Evolutionary conservation across 2,888 invertebrate species (phyloP).

Genomic region (Drosophila nr. perissopoda): DNA sequence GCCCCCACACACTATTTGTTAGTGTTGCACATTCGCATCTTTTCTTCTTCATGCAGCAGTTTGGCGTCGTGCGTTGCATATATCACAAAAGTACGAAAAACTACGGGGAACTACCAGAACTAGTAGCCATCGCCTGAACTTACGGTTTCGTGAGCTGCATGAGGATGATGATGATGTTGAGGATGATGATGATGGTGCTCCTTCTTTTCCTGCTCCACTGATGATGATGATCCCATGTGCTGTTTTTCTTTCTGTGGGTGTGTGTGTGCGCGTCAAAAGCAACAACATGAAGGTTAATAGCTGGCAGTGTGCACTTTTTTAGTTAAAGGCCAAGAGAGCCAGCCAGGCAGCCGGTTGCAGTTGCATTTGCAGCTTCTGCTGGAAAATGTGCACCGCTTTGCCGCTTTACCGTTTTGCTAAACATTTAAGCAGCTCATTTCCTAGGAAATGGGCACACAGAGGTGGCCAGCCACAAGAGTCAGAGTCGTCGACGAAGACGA

Average conservation of each 20-base stretch:
- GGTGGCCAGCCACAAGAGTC: conserved; percentile 16
- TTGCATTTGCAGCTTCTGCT: conserved; percentile 37
- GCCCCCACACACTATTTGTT: conserved; percentile 56
- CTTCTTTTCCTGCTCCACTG: background rate
- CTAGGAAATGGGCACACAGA: conserved; percentile 71
- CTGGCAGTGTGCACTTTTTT: conserved; percentile 54
- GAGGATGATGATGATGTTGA: conserved; percentile 40
- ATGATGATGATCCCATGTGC: conserved; percentile 60
- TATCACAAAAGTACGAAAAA: conserved; percentile 58
- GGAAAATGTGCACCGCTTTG: conserved; percentile 71
- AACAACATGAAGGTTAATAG: conserved; percentile 75
- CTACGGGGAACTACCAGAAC: conserved; percentile 22
- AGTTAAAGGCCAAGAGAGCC: conserved; percentile 24
- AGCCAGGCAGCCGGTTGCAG: background rate
- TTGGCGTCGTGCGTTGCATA: conserved; percentile 72
- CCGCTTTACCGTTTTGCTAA: conserved; percentile 74
- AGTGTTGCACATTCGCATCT: conserved; percentile 41
- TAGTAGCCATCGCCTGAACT: conserved; percentile 36
- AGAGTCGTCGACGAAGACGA: conserved; percentile 33
- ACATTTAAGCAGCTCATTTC: conserved; percentile 80
- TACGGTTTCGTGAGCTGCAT: conserved; percentile 65
- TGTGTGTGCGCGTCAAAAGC: conserved; percentile 11
- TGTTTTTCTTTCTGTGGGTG: conserved; percentile 7
- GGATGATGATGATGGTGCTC: background rate
- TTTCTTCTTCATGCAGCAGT: conserved; percentile 23